Percentiles rank a stretch among this genome's conserved stretches.
Evolutionary conservation across 2,113 vertebrate species (phyloP).

Genomic region (Paradoxurus hermaphroditus): DNA sequence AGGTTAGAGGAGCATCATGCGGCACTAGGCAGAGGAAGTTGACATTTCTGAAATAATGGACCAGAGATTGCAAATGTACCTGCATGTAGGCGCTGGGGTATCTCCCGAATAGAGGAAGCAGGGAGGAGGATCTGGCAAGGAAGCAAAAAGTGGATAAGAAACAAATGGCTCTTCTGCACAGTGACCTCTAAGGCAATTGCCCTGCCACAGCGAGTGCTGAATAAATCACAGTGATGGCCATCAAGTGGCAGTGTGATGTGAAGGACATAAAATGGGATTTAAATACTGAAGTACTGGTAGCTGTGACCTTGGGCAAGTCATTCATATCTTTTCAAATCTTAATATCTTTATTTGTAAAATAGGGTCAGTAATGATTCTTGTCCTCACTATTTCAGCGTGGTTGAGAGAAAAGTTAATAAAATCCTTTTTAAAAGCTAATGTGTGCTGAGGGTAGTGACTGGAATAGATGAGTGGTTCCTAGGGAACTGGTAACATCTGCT

Average conservation of each 20-base stretch:
- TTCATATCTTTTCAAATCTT: slow-evolving; percentile 26
- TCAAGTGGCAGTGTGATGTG: not conserved
- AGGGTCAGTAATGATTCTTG: not conserved
- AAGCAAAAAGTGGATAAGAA: not conserved
- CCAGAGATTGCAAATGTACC: not conserved
- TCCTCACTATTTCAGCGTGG: not conserved
- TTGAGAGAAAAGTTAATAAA: not conserved
- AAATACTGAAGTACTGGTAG: not conserved
- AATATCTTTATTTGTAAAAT: slow-evolving; percentile 20
- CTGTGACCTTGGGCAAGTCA: slow-evolving; percentile 22
- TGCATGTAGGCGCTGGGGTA: not conserved
- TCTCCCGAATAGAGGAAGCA: not conserved
- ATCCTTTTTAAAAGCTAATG: not conserved
- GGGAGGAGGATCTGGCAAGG: not conserved
- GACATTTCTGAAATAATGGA: not conserved
- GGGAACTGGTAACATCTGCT: not conserved
- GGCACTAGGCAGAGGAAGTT: not conserved
- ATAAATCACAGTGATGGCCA: not conserved
- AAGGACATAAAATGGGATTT: not conserved
- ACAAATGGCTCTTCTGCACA: not conserved
- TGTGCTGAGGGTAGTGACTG: not conserved
- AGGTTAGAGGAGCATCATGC: not conserved
- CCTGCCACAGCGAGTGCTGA: not conserved
- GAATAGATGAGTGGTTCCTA: not conserved
- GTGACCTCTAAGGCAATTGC: not conserved